Percentiles rank a stretch among this genome's conserved stretches.
Conservation (phyloP, 2,113 vertebrate species). For the Sylvia atricapilla region DNA sequence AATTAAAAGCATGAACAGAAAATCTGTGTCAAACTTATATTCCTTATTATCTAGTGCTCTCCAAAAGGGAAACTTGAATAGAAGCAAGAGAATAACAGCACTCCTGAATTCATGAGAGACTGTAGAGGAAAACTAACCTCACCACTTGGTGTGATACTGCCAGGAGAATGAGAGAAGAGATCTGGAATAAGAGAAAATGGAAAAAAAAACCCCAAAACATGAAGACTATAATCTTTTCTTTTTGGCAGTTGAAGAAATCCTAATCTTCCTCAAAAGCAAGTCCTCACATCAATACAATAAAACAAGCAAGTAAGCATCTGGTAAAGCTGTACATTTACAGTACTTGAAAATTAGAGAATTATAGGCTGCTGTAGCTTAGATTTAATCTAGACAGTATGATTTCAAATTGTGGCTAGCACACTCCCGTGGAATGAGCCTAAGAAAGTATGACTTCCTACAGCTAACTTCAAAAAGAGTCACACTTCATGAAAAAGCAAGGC, state of each 20-base stretch:
- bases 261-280: neutral
- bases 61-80: neutral
- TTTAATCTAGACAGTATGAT: neutral
- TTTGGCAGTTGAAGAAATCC: neutral
- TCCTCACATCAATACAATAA: neutral
- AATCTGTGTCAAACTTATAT: neutral
- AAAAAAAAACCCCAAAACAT: neutral
- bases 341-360: slow-evolving; percentile 5
- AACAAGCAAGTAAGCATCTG: neutral
- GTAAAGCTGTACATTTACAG: neutral
- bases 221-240: neutral
- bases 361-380: neutral
- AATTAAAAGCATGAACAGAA: neutral
- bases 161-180: neutral
- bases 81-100: neutral
- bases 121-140: neutral
- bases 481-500: slow-evolving; percentile 43
- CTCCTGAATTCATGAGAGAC: neutral
- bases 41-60: neutral
- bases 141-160: neutral
- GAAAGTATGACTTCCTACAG: neutral
- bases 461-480: slow-evolving; percentile 19
- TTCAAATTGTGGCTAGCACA: neutral
- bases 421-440: neutral
- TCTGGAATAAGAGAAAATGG: neutral